These are phyloP conservation scores for Sylvilagus bachmani DNA, from an alignment of 2,113 vertebrate species.

Conservation along the genomic window DNA sequence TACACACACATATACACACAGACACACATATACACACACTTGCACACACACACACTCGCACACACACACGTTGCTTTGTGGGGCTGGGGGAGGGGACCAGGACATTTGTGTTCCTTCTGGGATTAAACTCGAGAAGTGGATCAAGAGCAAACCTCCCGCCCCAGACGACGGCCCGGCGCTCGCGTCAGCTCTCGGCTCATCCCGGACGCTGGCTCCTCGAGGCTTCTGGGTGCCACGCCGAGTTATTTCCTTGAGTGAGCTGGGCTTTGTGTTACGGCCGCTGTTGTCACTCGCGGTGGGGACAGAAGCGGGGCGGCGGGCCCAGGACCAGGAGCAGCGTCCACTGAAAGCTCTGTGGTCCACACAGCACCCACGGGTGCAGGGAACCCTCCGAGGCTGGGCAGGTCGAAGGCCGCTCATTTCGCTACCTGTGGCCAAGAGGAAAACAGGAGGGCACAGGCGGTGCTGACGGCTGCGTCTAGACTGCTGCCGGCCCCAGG, in stretches of 20 bases:
- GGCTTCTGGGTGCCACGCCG: neutral
- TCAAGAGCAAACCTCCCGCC: neutral
- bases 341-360: too few relatives aligned
- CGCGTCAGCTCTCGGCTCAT: too few relatives aligned
- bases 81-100: fast-evolving
- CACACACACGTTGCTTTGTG: too few relatives aligned
- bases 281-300: fast-evolving
- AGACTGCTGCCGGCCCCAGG: constrained; percentile 15
- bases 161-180: too few relatives aligned
- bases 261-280: neutral
- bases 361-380: neutral
- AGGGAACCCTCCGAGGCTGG: neutral
- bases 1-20: too few relatives aligned
- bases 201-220: too few relatives aligned
- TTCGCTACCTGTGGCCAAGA: neutral
- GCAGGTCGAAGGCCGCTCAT: neutral
- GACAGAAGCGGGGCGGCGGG: fast-evolving
- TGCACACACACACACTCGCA: too few relatives aligned
- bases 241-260: neutral
- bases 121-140: neutral
- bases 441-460: neutral
- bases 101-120: neutral
- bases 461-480: neutral
- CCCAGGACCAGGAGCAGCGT: too few relatives aligned
- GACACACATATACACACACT: too few relatives aligned